Percentiles rank a stretch among this genome's conserved stretches.
phyloP scores from a whole-genome alignment of 2,888 invertebrate genomes.

The Parnassius mnemosyne region DNA sequence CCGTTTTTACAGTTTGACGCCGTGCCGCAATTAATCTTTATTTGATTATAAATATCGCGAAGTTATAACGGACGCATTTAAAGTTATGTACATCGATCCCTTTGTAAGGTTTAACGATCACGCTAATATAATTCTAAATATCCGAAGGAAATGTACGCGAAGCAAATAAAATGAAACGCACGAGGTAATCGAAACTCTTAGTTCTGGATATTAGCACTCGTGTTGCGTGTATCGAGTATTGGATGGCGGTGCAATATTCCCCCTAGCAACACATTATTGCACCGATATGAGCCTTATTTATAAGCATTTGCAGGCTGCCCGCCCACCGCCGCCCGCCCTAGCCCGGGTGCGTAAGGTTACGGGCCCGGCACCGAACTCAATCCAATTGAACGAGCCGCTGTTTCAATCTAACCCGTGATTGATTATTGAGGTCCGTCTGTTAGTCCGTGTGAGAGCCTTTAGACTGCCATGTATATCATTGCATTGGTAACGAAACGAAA shows the following conservation, averaged over 20 bases:
- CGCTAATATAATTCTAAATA: conserved; percentile 10
- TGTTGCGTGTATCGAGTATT: conserved; percentile 25
- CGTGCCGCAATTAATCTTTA: conserved; percentile 15
- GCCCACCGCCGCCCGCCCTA: conserved; percentile 17
- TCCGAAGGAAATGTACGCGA: conserved; percentile 17
- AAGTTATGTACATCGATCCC: conserved; percentile 16
- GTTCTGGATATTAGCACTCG: conserved; percentile 28
- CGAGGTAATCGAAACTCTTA: conserved; percentile 25
- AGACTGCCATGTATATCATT: too few relatives aligned
- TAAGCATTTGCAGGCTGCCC: conserved; percentile 26
- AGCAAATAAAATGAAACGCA: conserved; percentile 24
- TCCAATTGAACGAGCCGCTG: conserved; percentile 17
- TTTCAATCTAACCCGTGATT: conserved; percentile 6
- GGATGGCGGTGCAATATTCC: conserved; percentile 26
- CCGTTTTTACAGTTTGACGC: conserved; percentile 21
- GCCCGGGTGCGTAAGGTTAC: conserved; percentile 24
- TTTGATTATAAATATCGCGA: conserved; percentile 21
- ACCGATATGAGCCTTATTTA: conserved; percentile 28
- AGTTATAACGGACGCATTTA: conserved; percentile 9
- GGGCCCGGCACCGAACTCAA: conserved; percentile 21
- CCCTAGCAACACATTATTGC: conserved; percentile 31
- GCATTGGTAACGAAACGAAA: too few relatives aligned
- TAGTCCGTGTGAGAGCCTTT: too few relatives aligned
- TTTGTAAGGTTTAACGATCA: conserved; percentile 16
- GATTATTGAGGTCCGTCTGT: background rate